Evolutionary conservation across 2,888 invertebrate species (phyloP).

Genomic region (Flexamia atlantica): DNA sequence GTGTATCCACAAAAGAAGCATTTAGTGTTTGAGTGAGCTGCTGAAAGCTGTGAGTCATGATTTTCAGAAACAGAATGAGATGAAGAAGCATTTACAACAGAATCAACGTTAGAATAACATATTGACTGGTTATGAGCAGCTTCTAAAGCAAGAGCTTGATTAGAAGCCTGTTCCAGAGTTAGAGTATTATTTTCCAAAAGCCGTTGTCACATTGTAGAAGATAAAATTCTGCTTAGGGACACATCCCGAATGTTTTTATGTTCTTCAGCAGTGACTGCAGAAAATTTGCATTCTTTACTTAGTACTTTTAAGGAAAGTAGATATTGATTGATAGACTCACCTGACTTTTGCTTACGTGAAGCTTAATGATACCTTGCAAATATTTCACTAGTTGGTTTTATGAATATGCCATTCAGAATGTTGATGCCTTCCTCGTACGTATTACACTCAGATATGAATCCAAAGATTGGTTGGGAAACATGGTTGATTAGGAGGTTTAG

Average conservation of each 20-base stretch:
- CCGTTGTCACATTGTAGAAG: neutral
- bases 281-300: neutral
- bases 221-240: neutral
- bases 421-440: neutral
- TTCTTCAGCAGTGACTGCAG: neutral
- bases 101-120: neutral
- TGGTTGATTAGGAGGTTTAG: slow-evolving; percentile 10
- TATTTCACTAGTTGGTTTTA: slow-evolving; percentile 13
- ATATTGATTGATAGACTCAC: neutral
- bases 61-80: neutral
- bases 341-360: neutral
- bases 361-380: neutral
- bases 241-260: neutral
- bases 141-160: neutral
- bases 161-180: slow-evolving; percentile 11
- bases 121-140: neutral
- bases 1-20: neutral
- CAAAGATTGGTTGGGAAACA: slow-evolving; percentile 12
- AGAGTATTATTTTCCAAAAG: neutral
- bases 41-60: neutral
- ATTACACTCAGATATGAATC: slow-evolving; percentile 15
- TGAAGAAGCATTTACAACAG: neutral
- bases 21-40: neutral
- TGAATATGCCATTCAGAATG: slow-evolving; percentile 16
- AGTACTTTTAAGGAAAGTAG: neutral